phyloP scores from a whole-genome alignment of 2,888 invertebrate genomes.

The Ametastegia equiseti region DNA sequence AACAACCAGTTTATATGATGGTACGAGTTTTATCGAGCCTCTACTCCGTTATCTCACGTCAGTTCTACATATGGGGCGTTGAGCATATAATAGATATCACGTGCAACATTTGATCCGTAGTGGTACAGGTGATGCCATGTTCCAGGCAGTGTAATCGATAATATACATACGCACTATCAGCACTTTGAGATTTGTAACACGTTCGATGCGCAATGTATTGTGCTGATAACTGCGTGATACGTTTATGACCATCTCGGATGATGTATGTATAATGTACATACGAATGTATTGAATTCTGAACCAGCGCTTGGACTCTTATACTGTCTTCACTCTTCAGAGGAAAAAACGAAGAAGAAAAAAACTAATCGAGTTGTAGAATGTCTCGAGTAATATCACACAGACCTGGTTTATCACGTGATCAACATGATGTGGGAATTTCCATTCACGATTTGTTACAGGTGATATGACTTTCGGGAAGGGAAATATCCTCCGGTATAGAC shows the following conservation, averaged over 20 bases:
- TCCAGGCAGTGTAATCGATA: neutral
- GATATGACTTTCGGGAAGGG: neutral
- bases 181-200: neutral
- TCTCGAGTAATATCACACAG: neutral
- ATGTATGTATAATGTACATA: too few species aligned
- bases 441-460: neutral
- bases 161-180: neutral
- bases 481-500: neutral
- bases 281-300: neutral
- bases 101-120: neutral
- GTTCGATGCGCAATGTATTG: neutral
- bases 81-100: neutral
- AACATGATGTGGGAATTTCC: neutral
- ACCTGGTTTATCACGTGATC: neutral
- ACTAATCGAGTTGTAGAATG: neutral
- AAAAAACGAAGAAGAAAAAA: too few species aligned
- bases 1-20: neutral
- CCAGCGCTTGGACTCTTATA: neutral
- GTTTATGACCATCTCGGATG: neutral
- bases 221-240: neutral
- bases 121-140: neutral
- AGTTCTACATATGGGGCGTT: neutral
- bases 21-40: neutral
- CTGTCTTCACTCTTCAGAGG: too few species aligned
- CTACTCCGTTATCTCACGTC: neutral